These are phyloP conservation scores for Pangasianodon gigas DNA, from an alignment of 2,113 vertebrate species.

Conservation along the genomic window DNA sequence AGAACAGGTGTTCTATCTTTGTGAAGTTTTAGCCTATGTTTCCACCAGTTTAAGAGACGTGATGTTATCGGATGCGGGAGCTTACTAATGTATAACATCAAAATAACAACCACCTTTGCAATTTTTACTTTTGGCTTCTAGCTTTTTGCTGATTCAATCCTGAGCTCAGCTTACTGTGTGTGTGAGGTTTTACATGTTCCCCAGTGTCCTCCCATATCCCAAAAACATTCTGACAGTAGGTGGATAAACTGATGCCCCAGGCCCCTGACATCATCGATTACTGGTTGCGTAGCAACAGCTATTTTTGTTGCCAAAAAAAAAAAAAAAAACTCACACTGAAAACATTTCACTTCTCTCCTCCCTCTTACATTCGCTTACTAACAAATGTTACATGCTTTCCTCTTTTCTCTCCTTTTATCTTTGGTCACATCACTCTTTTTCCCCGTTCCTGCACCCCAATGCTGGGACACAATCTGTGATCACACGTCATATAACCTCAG, in stretches of 20 bases:
- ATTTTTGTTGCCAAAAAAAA: neutral
- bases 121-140: neutral
- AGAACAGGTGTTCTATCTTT: conserved; percentile 80
- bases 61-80: neutral
- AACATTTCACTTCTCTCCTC: conserved; percentile 55
- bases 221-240: neutral
- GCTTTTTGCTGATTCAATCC: neutral
- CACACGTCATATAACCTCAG: conserved; percentile 67
- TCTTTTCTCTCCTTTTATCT: conserved; percentile 19
- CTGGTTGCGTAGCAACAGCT: neutral
- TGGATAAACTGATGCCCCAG: neutral
- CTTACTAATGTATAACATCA: neutral
- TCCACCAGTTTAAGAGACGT: neutral
- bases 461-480: conserved; percentile 70
- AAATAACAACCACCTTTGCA: neutral
- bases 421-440: conserved; percentile 48
- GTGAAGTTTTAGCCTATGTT: neutral
- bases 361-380: conserved; percentile 40
- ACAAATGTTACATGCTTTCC: conserved; percentile 65
- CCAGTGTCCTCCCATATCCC: neutral
- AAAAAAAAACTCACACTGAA: conserved; percentile 31
- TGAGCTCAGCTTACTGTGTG: neutral
- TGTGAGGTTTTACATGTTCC: neutral
- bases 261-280: neutral
- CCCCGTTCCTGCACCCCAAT: conserved; percentile 50